Percentiles rank a stretch among this genome's conserved stretches.
These are phyloP conservation scores for Campopleginae sp. DNA, from an alignment of 2,888 invertebrate species.

Conservation along the genomic window DNA sequence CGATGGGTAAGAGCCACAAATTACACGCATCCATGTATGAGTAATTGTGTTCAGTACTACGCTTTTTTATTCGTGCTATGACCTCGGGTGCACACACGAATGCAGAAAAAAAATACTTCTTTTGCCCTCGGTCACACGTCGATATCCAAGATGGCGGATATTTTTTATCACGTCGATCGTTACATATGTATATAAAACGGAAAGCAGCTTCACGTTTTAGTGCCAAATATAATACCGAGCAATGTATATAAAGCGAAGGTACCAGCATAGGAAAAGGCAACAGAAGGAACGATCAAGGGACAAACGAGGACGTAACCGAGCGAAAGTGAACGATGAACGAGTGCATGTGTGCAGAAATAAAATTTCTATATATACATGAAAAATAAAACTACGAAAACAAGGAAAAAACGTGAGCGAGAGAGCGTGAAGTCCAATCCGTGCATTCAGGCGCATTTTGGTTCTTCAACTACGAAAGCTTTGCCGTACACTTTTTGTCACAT, in stretches of 20 bases:
- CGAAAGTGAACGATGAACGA: conserved; percentile 41
- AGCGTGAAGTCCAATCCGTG: conserved; percentile 53
- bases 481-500: conserved; percentile 2
- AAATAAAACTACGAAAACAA: conserved; percentile 42
- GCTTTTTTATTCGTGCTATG: not conserved
- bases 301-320: conserved; percentile 37
- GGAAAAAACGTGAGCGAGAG: conserved; percentile 41
- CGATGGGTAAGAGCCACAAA: not conserved
- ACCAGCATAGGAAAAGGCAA: conserved; percentile 5
- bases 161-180: not conserved
- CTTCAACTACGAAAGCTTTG: conserved; percentile 26
- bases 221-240: conserved; percentile 13
- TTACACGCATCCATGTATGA: not conserved
- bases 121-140: conserved; percentile 5
- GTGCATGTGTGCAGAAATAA: conserved; percentile 22
- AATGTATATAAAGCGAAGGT: conserved; percentile 17
- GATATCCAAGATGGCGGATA: conserved; percentile 15
- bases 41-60: not conserved
- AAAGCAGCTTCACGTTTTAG: not conserved
- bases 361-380: not conserved
- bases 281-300: conserved; percentile 33
- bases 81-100: not conserved
- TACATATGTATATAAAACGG: not conserved
- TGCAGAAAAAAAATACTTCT: not conserved
- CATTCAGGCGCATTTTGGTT: conserved; percentile 40